These are phyloP conservation scores for Xenentodon cancila DNA, from an alignment of 2,797 vertebrate genomes.

Conservation along the genomic window DNA sequence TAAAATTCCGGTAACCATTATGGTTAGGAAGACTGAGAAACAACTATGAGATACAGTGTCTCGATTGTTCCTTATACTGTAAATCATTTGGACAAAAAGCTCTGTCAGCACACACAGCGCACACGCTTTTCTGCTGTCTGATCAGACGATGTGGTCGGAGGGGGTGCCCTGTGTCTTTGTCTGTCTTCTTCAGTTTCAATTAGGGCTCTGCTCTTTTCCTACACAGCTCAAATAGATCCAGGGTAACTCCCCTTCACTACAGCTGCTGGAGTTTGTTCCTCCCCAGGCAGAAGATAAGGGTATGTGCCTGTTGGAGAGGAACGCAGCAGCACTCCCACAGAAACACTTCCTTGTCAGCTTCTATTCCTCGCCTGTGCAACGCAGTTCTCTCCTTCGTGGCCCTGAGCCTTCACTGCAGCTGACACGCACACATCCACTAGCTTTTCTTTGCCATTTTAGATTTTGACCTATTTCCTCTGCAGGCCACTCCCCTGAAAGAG, in stretches of 20 bases:
- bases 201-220: conserved; percentile 61
- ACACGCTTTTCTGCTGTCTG: conserved; percentile 41
- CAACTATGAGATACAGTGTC: too few relatives aligned
- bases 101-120: conserved; percentile 6
- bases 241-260: conserved; percentile 71
- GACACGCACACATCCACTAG: conserved; percentile 31
- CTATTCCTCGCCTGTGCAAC: conserved; percentile 37
- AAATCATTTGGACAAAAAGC: too few relatives aligned
- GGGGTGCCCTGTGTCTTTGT: conserved; percentile 43
- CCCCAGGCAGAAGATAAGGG: conserved; percentile 71
- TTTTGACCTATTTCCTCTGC: not conserved
- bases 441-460: conserved; percentile 21
- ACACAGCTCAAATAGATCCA: conserved; percentile 59
- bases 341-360: conserved; percentile 52
- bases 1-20: too few relatives aligned
- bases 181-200: conserved; percentile 64
- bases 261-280: conserved; percentile 77
- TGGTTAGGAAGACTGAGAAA: too few relatives aligned
- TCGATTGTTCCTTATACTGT: too few relatives aligned
- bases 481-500: conserved; percentile 13
- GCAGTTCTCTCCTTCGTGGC: conserved; percentile 41
- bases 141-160: conserved; percentile 18
- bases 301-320: conserved; percentile 61
- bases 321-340: conserved; percentile 68
- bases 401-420: conserved; percentile 22